These are phyloP conservation scores for Phthorimaea operculella DNA, from an alignment of 1,140 invertebrate species.

Conservation along the genomic window DNA sequence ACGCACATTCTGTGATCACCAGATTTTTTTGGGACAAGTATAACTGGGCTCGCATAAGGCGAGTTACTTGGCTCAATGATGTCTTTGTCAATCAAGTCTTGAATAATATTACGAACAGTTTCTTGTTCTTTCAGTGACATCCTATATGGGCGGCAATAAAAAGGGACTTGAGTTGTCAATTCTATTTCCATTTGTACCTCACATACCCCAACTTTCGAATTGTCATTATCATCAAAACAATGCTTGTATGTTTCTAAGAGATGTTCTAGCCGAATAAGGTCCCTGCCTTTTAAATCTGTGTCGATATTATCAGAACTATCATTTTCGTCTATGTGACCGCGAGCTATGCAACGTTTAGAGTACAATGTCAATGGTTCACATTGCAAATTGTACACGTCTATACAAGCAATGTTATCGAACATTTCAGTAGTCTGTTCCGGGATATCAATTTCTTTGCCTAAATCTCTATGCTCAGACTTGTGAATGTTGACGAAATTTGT, in stretches of 20 bases:
- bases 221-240: neutral
- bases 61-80: constrained; percentile 33
- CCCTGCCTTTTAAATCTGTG: neutral
- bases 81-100: constrained; percentile 25
- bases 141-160: neutral
- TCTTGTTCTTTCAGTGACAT: constrained; percentile 16
- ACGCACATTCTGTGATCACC: constrained; percentile 43
- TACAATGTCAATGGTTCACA: neutral
- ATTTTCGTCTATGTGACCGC: neutral
- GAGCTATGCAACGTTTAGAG: neutral
- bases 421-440: constrained; percentile 5
- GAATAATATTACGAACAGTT: constrained; percentile 29
- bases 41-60: constrained; percentile 27
- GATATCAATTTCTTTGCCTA: constrained; percentile 2
- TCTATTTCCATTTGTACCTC: neutral
- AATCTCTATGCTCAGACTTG: neutral
- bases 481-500: neutral
- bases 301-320: neutral
- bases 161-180: neutral
- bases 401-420: neutral
- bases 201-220: neutral
- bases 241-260: neutral
- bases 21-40: constrained; percentile 29
- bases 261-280: neutral
- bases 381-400: constrained; percentile 10